Evolutionary conservation across 2,797 vertebrate genomes (phyloP), one percentile per base, ranked within the genome.

Genomic region (Rhinophrynus dorsalis): DNA sequence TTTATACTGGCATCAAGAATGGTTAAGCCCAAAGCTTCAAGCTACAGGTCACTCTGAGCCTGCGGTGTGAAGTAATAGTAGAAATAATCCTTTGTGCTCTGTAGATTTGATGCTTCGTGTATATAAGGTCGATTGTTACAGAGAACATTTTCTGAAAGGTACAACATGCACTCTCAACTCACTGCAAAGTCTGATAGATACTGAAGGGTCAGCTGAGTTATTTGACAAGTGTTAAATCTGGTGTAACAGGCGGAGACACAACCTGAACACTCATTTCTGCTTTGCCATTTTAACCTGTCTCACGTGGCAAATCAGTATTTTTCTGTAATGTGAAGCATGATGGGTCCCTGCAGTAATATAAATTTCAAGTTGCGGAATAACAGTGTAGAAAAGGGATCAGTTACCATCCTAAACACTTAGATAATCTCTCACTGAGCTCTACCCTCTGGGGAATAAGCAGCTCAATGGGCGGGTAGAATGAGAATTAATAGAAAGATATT

Each of bases 251-350:
- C 84, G 85, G 89, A 93, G 90, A 92, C 82, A 86, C 87, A 89
- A 89, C 91, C 90, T 92, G 88, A 91, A 91, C 90, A 85, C 85
- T 92, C 90, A 88, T 92, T 91, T 80, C 30, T 23, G 65, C 78
- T 82, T 81, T 91, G 90, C 89, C 88, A 88, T 85, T 92, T 92
- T 89, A 92, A 93, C 93, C 85, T 81, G 77, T 90, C 88, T 83
- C 80, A 81, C 81, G 81, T 83, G 85, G 85, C 77, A 89, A 93
- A 91, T 86, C 86, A 86, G 88, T 90, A 76, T 83, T 89, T 90
- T 89, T 88, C 85, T 85, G 81, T 85, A 90, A 92, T 91, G 87
- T 64, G 81, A 63, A 56, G 58, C 58, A 63, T 62, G 48, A 70
- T 63, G 68, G 50, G 48, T 70, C 59, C 57, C 58, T 56, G 68